Base-by-base conservation (phyloP, 2,113 vertebrate species). In the Phrynosoma platyrhinos region DNA sequence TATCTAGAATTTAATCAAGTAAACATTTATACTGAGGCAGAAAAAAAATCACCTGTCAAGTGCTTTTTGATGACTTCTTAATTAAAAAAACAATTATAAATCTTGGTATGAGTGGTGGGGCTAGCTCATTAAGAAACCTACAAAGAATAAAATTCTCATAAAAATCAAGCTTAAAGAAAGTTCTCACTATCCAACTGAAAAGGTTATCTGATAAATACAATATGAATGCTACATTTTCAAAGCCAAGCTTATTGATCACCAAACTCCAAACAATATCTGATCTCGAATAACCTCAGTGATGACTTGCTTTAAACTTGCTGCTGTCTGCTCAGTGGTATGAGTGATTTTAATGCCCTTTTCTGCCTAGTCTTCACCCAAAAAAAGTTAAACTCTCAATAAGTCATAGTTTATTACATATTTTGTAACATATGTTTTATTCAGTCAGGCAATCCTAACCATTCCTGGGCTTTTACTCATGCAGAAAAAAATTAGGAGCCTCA, bases 31-130 rank as follows among this genome's bases (percentile, higher is more conserved):
- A 93, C 88, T 78, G 80, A 91, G 83, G 78, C 71, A 87, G 91
- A n/a, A n/a, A n/a, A n/a, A 95, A 95, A 94, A 94, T 91, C 82
- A 42, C 88, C 83, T 96, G 92, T 92, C 94, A 94, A 91, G 91
- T 90, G 79, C 86, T 91, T 42, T n/a, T 52, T 94, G 93, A 94
- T 92, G 90, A 90, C 91, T 94, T 94, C 82, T 93, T 94, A 94
- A 95, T 95, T 95, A n/a, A 94, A 95, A 96, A 89, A 94, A 83
- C 83, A 91, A 81, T 0, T 0, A 91, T 92, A 92, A 88, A 93
- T 92, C 87, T 92, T 66, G 64, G 25, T 85, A 83, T 84, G 76
- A 92, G 64, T 84, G 9, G 80, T 62, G 88, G 90, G 68, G 87
- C 82, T 90, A 77, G 89, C 86, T 93, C 89, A 84, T 91, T 90